Evolutionary conservation across 2,888 invertebrate species (phyloP).

Genomic region (Mythimna vitellina): DNA sequence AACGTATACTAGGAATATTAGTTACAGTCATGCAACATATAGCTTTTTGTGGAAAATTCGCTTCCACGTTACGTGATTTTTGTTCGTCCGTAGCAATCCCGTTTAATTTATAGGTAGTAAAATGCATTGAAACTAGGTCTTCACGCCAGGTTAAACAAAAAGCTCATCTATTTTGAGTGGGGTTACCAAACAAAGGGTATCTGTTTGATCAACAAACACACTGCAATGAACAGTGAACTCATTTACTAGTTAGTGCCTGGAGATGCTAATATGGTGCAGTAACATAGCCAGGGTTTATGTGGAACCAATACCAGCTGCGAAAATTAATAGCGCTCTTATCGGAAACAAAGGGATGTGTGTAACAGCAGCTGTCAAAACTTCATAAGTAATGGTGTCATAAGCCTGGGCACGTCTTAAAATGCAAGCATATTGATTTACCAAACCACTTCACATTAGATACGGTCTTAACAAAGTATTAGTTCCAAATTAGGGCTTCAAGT

Average conservation of each 20-base stretch:
- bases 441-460: slow-evolving; percentile 24
- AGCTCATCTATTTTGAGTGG: slow-evolving; percentile 51
- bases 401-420: slow-evolving; percentile 9
- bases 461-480: slow-evolving; percentile 32
- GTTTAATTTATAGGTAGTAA: slow-evolving; percentile 54
- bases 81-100: background rate
- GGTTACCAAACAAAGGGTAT: slow-evolving; percentile 54
- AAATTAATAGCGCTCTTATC: slow-evolving; percentile 16
- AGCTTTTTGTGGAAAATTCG: slow-evolving; percentile 15
- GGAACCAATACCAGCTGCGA: background rate
- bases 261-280: slow-evolving; percentile 42
- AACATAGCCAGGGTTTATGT: slow-evolving; percentile 21
- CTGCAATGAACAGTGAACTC: slow-evolving; percentile 54
- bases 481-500: slow-evolving; percentile 10
- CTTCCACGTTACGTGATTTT: background rate
- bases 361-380: slow-evolving; percentile 7
- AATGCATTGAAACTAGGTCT: slow-evolving; percentile 42
- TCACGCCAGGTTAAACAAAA: slow-evolving; percentile 43
- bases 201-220: slow-evolving; percentile 56
- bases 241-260: slow-evolving; percentile 52
- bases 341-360: background rate
- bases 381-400: slow-evolving; percentile 9
- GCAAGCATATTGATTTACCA: slow-evolving; percentile 38
- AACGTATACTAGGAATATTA: slow-evolving; percentile 25
- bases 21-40: slow-evolving; percentile 19